Conservation (phyloP, 2,113 vertebrate species). For the Diadophis punctatus region DNA sequence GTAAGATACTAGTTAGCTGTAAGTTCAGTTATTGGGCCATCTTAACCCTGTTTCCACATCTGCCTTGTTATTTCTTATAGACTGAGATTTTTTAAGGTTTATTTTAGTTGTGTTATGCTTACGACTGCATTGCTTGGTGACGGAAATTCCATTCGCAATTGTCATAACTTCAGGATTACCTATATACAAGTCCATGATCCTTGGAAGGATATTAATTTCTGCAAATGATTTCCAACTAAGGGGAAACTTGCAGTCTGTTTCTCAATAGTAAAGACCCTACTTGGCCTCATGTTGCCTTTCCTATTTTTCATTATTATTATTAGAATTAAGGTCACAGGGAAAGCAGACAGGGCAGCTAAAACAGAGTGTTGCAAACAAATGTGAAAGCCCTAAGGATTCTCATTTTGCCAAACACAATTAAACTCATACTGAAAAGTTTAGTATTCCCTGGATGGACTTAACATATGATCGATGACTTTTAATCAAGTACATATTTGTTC, state of each 20-base stretch:
- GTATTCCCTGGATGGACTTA: constrained; percentile 39
- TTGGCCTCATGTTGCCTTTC: too few species aligned
- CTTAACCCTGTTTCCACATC: background rate
- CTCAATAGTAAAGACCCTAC: background rate
- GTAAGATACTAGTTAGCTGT: background rate
- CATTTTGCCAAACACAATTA: constrained; percentile 51
- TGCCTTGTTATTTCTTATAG: background rate
- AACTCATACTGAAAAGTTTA: constrained; percentile 43
- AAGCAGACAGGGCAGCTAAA: constrained; percentile 30
- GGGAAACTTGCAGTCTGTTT: background rate
- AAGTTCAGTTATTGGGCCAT: background rate
- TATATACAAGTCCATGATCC: background rate
- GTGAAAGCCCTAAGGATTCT: constrained; percentile 50
- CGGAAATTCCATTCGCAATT: background rate
- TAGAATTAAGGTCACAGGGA: background rate
- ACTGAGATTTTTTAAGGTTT: background rate
- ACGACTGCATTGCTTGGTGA: background rate
- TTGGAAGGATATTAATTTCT: background rate
- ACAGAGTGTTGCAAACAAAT: constrained; percentile 49
- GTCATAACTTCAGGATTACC: background rate
- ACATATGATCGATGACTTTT: constrained; percentile 35
- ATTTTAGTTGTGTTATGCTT: background rate
- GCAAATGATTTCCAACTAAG: background rate
- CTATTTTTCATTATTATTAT: background rate
- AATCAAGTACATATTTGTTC: background rate